A percentile compares a stretch with the other conserved stretches of the same genome.
These are phyloP conservation scores for Calliphora vomitoria DNA, from an alignment of 2,888 invertebrate species.

Conservation along the genomic window DNA sequence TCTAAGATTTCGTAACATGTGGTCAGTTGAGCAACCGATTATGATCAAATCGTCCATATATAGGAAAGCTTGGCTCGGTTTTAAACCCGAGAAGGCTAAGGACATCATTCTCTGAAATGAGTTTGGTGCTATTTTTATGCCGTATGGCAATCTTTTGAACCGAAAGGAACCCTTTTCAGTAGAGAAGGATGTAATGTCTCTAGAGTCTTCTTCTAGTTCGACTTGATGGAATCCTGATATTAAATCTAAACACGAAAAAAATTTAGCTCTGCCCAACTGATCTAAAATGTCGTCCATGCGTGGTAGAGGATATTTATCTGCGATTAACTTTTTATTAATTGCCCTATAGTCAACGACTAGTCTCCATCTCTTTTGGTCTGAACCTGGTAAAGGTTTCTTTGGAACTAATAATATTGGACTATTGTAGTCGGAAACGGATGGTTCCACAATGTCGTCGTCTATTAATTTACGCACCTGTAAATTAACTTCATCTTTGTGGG, in stretches of 20 bases:
- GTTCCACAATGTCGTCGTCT: background rate
- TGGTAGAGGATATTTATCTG: background rate
- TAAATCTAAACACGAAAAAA: background rate
- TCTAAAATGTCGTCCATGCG: constrained; percentile 10
- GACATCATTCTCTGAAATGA: constrained; percentile 9
- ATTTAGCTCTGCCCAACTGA: background rate
- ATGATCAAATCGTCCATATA: background rate
- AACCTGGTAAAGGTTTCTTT: background rate
- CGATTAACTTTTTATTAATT: background rate
- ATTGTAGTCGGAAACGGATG: background rate
- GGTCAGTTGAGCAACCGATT: no score
- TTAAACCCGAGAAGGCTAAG: constrained; percentile 2
- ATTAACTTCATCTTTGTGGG: background rate
- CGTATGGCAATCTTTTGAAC: constrained; percentile 1
- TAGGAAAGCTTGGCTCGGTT: background rate
- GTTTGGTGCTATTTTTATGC: background rate
- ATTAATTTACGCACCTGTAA: constrained; percentile 18
- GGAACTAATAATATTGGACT: constrained; percentile 14
- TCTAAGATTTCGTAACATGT: no score
- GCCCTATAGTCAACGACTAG: constrained; percentile 8
- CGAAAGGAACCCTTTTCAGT: background rate
- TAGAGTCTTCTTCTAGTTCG: background rate
- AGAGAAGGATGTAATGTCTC: no score
- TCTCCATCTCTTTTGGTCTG: background rate
- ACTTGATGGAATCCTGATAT: background rate